phyloP scores from a whole-genome alignment of 1,140 invertebrate genomes.

The Tetraneura akinire region DNA sequence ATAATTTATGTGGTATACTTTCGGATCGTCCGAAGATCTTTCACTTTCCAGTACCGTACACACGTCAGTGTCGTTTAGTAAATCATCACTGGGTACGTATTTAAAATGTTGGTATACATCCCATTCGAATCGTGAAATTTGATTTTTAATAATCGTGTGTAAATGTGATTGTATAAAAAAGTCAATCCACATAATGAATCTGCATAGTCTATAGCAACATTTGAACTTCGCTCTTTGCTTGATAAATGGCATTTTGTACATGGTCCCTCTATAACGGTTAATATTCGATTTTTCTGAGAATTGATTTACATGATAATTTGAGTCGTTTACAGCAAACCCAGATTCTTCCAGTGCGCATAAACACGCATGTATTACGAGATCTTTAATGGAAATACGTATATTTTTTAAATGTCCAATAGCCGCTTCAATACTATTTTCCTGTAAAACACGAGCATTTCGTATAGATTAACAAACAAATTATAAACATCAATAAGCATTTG shows the following conservation, averaged over 20 bases:
- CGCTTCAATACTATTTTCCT: neutral
- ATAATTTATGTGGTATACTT: neutral
- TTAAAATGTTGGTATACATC: neutral
- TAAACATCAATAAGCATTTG: no score
- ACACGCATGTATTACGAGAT: neutral
- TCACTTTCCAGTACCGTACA: neutral
- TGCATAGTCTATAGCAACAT: constrained; percentile 13
- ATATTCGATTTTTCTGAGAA: neutral
- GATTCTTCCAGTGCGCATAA: neutral
- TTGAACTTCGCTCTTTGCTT: neutral
- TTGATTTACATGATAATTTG: neutral
- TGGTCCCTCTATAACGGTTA: neutral
- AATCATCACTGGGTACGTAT: constrained; percentile 14
- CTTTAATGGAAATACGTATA: neutral
- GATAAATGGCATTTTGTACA: neutral
- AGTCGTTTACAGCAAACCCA: neutral
- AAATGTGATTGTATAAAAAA: constrained; percentile 9
- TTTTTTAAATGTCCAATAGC: neutral
- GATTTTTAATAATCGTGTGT: constrained; percentile 21
- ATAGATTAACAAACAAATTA: no score
- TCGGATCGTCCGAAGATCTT: constrained; percentile 1
- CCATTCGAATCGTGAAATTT: neutral
- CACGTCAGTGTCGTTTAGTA: neutral
- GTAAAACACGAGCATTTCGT: neutral
- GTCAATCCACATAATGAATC: constrained; percentile 10